Evolutionary conservation across 2,888 invertebrate species (phyloP).

Genomic region (Ennomos fuscantarius): DNA sequence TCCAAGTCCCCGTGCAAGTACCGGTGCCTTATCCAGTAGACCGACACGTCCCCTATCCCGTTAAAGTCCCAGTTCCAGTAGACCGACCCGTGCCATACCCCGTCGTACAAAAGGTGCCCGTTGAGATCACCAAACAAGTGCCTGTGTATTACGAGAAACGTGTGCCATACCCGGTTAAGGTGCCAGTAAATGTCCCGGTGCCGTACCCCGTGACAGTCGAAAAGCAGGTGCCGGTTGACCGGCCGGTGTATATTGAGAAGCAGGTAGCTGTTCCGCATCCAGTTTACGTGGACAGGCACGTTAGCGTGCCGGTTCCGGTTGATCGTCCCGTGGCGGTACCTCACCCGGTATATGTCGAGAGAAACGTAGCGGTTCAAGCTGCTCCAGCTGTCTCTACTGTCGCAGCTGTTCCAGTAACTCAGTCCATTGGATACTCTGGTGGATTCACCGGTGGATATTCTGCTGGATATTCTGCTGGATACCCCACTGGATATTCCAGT

Average conservation of each 20-base stretch:
- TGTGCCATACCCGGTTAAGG: conserved; percentile 80
- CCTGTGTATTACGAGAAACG: conserved; percentile 79
- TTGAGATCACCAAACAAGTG: conserved; percentile 78
- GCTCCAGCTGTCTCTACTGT: conserved; percentile 28
- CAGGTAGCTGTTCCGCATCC: conserved; percentile 80
- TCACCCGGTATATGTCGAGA: conserved; percentile 66
- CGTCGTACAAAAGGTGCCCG: conserved; percentile 81
- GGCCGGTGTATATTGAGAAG: conserved; percentile 86
- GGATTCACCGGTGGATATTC: conserved; percentile 14
- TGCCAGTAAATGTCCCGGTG: conserved; percentile 82
- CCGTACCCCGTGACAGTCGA: conserved; percentile 86
- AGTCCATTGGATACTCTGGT: conserved; percentile 23
- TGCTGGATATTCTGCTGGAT: conserved; percentile 20
- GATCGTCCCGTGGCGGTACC: conserved; percentile 80
- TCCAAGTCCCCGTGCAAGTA: conserved; percentile 78
- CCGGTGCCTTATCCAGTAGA: conserved; percentile 81
- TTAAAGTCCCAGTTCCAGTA: conserved; percentile 81
- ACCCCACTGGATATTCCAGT: conserved; percentile 1
- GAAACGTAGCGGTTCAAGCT: conserved; percentile 54
- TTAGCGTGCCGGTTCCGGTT: conserved; percentile 86
- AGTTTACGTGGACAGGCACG: conserved; percentile 83
- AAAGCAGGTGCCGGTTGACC: conserved; percentile 83
- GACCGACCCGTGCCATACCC: conserved; percentile 81
- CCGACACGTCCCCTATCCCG: conserved; percentile 77
- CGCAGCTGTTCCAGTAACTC: conserved; percentile 34